A percentile compares a stretch with the other conserved stretches of the same genome.
phyloP scores from a whole-genome alignment of 23 tunicate genomes.

The Phallusia fumigata region DNA sequence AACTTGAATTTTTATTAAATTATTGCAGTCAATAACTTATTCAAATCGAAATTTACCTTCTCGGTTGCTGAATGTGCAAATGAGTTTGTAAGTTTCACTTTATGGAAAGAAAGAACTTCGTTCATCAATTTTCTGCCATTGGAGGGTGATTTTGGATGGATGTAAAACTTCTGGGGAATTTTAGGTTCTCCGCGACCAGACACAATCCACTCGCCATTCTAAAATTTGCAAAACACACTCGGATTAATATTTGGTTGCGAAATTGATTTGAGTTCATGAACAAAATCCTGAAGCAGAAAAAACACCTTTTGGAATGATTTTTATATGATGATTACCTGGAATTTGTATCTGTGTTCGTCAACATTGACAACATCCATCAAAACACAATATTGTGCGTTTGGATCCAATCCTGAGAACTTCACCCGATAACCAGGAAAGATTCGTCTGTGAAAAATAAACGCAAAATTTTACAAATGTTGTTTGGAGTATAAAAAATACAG shows the following conservation, averaged over 20 bases:
- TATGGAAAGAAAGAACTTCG: conserved; percentile 53
- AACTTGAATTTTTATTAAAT: neutral
- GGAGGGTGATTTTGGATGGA: conserved; percentile 57
- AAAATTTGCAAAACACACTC: neutral
- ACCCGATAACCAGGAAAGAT: conserved; percentile 72
- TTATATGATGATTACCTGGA: conserved; percentile 24
- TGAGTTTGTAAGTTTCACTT: conserved; percentile 60
- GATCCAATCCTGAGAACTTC: conserved; percentile 38
- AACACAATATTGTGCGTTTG: conserved; percentile 51
- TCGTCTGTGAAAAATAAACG: no score
- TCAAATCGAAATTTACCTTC: conserved; percentile 45
- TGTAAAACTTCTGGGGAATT: conserved; percentile 53
- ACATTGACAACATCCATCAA: conserved; percentile 46
- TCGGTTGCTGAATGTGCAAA: conserved; percentile 33
- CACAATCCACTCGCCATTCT: conserved; percentile 58
- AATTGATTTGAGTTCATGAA: no score
- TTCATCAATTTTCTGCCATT: conserved; percentile 58
- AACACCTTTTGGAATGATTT: neutral
- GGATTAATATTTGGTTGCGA: no score
- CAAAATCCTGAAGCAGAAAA: no score
- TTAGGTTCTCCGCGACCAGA: conserved; percentile 72
- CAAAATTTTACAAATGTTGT: no score
- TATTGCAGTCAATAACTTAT: neutral
- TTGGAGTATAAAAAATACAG: no score
- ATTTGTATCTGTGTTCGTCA: conserved; percentile 56